Evolutionary conservation across 2,113 vertebrate species (phyloP), one percentile per base, ranked within the genome.

Genomic region (Ifrita kowaldi): DNA sequence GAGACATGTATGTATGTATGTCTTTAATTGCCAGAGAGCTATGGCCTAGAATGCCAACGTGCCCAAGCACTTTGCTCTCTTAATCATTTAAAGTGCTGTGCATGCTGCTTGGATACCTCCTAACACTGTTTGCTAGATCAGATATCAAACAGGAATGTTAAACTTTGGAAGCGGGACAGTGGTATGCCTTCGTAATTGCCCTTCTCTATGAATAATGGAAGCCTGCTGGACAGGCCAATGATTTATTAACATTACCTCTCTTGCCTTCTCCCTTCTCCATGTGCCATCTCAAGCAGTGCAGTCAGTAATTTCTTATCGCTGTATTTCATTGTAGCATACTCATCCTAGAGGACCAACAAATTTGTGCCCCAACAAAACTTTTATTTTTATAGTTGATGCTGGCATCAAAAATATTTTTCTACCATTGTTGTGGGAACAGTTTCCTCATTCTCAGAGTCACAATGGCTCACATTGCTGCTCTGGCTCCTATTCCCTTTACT

Each of bases 121-220:
- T 97, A 95, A 82, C 86, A 87, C 96, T 96, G 93, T 97, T 98
- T 97, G 97, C 93, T 94, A 89, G 95, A 89, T 97, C 95, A 95
- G 90, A 95, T 87, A 93, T 96, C 96, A 97, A 97, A 89, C 35
- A 95, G 87, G 86, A 96, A 97, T 97, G 97, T 84, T 93, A 90
- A 95, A 97, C 96, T 96, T 95, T 84, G 95, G 87, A 97, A 97
- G 86, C 89, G 4, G 73, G 78, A 47, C 88, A 97, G 93, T 41
- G 65, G 91, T 97, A 96, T 95, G 80, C 95, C 96, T 97, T 96
- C 87, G 74, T 97, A 98, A 98, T 97, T 97, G 94, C 90, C 85
- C 95, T 93, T 92, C 90, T 86, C 95, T 87, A 94, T 93, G 96
- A 97, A 97, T 96, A 97, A 97, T 96, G 96, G 97, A 97, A 78